These are phyloP conservation scores for Peromyscus nudipes DNA, from an alignment of 2,797 vertebrate genomes.

Conservation along the genomic window DNA sequence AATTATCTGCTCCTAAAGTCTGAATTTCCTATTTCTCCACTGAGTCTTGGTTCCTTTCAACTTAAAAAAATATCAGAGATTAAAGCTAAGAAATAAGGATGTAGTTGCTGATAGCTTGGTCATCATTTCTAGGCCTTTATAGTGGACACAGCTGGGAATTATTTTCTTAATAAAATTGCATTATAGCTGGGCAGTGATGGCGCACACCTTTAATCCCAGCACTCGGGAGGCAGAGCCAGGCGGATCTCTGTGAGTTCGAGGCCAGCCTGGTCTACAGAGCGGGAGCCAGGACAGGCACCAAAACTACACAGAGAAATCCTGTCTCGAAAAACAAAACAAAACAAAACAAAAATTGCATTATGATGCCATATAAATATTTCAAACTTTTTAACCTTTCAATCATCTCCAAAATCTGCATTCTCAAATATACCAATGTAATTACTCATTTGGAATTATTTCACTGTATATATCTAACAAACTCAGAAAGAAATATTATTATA, in stretches of 20 bases:
- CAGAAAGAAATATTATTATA: background rate
- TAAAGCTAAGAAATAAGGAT: background rate
- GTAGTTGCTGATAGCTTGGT: background rate
- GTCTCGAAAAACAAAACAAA: too few species aligned
- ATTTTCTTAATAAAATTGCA: background rate
- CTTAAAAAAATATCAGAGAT: background rate
- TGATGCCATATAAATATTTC: background rate
- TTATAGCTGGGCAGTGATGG: too few species aligned
- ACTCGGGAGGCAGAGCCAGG: too few species aligned
- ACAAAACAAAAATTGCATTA: background rate
- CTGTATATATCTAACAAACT: background rate
- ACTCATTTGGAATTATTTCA: constrained; percentile 42
- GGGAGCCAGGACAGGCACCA: too few species aligned
- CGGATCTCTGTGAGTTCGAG: too few species aligned
- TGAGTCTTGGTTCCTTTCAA: background rate
- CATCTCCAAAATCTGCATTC: background rate
- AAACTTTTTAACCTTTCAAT: background rate
- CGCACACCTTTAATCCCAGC: too few species aligned
- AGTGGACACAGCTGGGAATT: background rate
- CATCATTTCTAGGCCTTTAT: background rate
- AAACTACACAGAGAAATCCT: too few species aligned
- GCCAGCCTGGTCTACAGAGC: too few species aligned
- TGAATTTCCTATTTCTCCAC: background rate
- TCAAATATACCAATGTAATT: background rate
- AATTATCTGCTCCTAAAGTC: background rate